Base-by-base conservation (phyloP, 2,888 invertebrate species). In the Panzeria rudis region DNA sequence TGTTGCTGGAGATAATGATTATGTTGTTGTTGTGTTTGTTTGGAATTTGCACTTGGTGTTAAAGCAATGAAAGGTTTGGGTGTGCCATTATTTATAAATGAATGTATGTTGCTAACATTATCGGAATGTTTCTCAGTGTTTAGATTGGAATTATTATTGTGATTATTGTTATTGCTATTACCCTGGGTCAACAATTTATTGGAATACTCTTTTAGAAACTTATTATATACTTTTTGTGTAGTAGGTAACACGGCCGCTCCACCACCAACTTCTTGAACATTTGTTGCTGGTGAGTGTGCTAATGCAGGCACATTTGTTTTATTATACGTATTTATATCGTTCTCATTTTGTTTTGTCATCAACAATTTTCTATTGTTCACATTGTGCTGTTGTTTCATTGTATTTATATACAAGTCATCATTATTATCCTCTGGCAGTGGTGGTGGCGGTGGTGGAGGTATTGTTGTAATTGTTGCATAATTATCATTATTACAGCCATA, bases 291-390 rank as follows among this genome's bases (percentile, higher is more conserved):
- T 8, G 44, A 15, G 41, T 68, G 44, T 69, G 72, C 15, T 17
- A 62, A 61, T 15, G 15, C 13, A 15, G 23, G 68, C 88, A 87
- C 89, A 73, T 71, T 77, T 59, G 88, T 87, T 73, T 91, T 91
- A 87, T 92, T 92, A 86, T 91, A 91, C 82, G 89, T 89, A 88
- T 92, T 92, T 91, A 91, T 90, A 87, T 92, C 91, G 87, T 91
- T 91, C 88, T 92, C 91, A 88, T 91, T 91, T 87, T 90, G 90
- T 83, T 89, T 88, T 81, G 84, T 88, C 79, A 73, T 76, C 83
- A 84, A 82, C 83, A 84, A 86, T 86, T 87, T 88, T 61, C 84
- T 87, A 82, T 87, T 88, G 87, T 66, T 87, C 41, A 44, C 54
- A 78, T 84, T 86, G 54, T 77, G 61, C 20, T 68, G 84, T 32